Evolutionary conservation across 1,140 invertebrate genomes (phyloP).

Genomic region (Drosophila dunni): DNA sequence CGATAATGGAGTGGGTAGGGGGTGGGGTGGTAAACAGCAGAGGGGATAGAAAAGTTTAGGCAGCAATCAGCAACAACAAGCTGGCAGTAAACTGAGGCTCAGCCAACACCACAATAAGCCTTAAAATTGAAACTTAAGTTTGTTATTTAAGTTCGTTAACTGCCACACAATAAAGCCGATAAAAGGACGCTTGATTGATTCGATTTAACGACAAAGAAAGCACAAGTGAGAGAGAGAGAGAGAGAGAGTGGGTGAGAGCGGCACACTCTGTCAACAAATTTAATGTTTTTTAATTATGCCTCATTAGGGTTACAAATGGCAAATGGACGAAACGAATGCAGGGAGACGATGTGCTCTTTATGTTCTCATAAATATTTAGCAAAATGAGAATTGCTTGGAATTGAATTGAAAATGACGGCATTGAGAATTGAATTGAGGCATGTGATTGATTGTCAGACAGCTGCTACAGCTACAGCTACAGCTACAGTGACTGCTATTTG

Average conservation of each 20-base stretch:
- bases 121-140: slow-evolving; percentile 68
- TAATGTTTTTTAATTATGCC: slow-evolving; percentile 77
- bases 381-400: slow-evolving; percentile 35
- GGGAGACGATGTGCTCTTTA: slow-evolving; percentile 4
- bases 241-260: not conserved
- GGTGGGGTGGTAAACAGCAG: not conserved
- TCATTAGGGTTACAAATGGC: slow-evolving; percentile 68
- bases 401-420: slow-evolving; percentile 68
- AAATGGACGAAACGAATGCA: not conserved
- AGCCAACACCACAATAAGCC: slow-evolving; percentile 40
- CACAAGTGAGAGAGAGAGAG: not conserved
- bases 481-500: not conserved
- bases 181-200: slow-evolving; percentile 65
- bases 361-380: slow-evolving; percentile 72
- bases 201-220: slow-evolving; percentile 23
- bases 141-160: slow-evolving; percentile 56
- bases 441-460: slow-evolving; percentile 77
- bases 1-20: not conserved
- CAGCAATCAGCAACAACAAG: slow-evolving; percentile 57
- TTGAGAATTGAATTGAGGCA: slow-evolving; percentile 65
- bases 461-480: not conserved
- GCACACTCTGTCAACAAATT: slow-evolving; percentile 42
- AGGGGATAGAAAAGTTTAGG: slow-evolving; percentile 52
- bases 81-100: slow-evolving; percentile 21
- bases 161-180: slow-evolving; percentile 34